phyloP scores from a whole-genome alignment of 23 tunicate genomes.

The Phallusia fumigata region DNA sequence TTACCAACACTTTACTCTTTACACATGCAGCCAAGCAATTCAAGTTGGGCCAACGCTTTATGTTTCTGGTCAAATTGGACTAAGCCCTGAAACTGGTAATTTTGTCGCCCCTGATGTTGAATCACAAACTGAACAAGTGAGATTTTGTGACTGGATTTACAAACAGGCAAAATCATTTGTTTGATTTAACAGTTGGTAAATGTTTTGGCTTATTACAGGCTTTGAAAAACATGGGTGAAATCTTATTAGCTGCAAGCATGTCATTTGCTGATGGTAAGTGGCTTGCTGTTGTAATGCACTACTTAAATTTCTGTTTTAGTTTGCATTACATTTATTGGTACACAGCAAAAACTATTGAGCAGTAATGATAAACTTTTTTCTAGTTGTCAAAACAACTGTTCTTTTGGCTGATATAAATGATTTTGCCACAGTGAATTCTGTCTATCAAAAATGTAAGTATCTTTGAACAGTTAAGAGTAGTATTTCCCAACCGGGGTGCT shows the following conservation, averaged over 20 bases:
- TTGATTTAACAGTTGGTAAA: no score
- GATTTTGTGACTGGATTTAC: no score
- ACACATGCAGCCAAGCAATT: slow-evolving; percentile 74
- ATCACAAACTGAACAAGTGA: slow-evolving; percentile 83
- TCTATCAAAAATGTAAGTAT: slow-evolving; percentile 74
- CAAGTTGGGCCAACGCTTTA: slow-evolving; percentile 84
- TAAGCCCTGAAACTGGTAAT: slow-evolving; percentile 61
- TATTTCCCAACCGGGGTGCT: no score
- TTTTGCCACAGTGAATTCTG: slow-evolving; percentile 70
- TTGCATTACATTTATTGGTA: no score
- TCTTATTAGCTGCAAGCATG: slow-evolving; percentile 66
- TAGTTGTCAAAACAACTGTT: slow-evolving; percentile 96
- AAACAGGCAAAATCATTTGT: no score
- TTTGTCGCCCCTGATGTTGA: slow-evolving; percentile 71
- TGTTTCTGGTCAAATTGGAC: slow-evolving; percentile 91
- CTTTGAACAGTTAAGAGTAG: not conserved
- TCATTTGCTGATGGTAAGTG: slow-evolving; percentile 68
- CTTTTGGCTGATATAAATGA: slow-evolving; percentile 80
- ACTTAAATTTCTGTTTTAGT: no score
- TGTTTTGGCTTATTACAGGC: slow-evolving; percentile 6
- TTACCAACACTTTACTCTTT: not conserved
- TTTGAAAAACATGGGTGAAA: slow-evolving; percentile 57
- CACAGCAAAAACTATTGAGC: no score
- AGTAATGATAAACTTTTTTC: no score
- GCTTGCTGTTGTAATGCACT: not conserved